Base-by-base conservation (phyloP, 64 coral and sea anemone species). In the Acropora yongei region DNA sequence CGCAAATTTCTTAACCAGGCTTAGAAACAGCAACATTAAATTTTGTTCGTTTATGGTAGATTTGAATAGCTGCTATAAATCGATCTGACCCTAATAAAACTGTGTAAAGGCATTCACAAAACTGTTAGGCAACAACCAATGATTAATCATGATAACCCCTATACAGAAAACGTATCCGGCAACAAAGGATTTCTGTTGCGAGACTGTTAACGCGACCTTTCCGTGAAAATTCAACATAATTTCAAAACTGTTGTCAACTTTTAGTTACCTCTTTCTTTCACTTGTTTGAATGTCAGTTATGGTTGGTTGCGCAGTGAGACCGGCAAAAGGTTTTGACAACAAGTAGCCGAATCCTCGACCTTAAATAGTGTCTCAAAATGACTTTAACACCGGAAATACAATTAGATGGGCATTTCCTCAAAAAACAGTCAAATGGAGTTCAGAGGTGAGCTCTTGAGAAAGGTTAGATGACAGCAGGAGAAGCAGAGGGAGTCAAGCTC, bases 321-420 rank as follows among this genome's bases (percentile, higher is more conserved):
- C 79, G 16, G 39, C 10, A 43, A 57, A 45, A 44, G 53, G 53
- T 61, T 63, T 43, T 39, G 41, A 71, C 49, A 65, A 69, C 81
- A 67, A 45, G 12, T 18, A 47, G 60, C 3, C 61, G 65, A 43
- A 48, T 7, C 6, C 3, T 49, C 44, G 17, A 85, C 40, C 66
- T 85, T 49, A 48, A 20, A 49, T 48, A 71, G 19, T 65, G 8
- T 9, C 48, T 85, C 30, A 44, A 68, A 47, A 40, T 46, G 18
- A 39, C 47, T 84, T 18, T 68, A 61, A 84, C 40, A 49, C 82
- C 82, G 82, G 82, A 85, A 85, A 85, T 85, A 17, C 63, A 49
- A 48, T 45, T 85, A 71, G 17, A 71, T 71, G 18, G 65, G 16
- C 18, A 44, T 72, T 55, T 71, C 68, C 82, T 85, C 46, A 42